Percentiles rank a stretch among this genome's conserved stretches.
Evolutionary conservation across 2,797 vertebrate genomes (phyloP).

Genomic region (Corythornis leucogaster): DNA sequence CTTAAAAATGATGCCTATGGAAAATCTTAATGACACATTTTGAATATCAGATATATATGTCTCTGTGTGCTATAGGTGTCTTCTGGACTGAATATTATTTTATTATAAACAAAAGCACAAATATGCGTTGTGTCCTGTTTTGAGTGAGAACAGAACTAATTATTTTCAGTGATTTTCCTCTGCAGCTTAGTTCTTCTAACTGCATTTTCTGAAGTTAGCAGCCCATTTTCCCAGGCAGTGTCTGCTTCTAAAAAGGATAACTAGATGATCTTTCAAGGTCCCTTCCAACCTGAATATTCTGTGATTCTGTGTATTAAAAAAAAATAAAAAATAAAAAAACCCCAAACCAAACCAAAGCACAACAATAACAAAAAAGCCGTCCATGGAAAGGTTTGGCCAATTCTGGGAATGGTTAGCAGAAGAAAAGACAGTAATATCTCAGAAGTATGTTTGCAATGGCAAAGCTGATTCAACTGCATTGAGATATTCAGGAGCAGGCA

Average conservation of each 20-base stretch:
- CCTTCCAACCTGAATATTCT: no score
- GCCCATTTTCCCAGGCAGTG: no score
- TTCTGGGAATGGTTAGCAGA: background rate
- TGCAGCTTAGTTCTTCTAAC: no score
- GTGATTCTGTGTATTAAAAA: no score
- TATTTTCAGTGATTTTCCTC: no score
- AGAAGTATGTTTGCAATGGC: background rate
- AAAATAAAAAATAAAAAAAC: no score
- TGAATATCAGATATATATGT: background rate
- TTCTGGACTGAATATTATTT: background rate
- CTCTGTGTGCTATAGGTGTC: background rate
- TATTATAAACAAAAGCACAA: background rate
- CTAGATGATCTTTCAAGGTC: no score
- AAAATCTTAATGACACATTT: background rate
- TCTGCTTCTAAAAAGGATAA: no score
- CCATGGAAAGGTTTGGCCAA: rapidly evolving
- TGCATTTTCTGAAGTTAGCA: no score
- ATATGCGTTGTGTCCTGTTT: background rate
- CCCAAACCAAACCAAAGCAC: no score
- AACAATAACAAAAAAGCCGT: background rate
- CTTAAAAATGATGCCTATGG: background rate
- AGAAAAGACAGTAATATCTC: background rate
- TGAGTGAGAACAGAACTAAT: no score
- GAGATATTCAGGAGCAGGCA: background rate
- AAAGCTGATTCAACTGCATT: background rate